Evolutionary conservation across 2,888 invertebrate genomes (phyloP).

Genomic region (Rosalia funebris): DNA sequence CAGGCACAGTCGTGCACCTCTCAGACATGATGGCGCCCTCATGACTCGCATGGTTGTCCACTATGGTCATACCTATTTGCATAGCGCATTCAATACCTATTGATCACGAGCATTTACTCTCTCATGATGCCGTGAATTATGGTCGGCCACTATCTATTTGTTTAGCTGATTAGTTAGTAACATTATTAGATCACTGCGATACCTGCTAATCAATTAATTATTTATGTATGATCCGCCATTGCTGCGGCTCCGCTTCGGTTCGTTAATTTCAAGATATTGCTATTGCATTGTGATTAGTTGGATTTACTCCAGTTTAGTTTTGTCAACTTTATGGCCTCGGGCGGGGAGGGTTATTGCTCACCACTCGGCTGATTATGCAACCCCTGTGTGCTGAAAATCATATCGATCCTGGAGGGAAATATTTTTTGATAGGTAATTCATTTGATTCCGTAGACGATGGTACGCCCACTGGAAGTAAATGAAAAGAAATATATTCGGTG

Average conservation of each 20-base stretch:
- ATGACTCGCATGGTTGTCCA: slow-evolving; percentile 53
- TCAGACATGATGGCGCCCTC: slow-evolving; percentile 48
- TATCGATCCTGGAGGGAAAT: slow-evolving; percentile 10
- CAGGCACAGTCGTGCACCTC: slow-evolving; percentile 49
- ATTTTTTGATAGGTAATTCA: slow-evolving; percentile 11
- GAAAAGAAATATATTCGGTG: no score
- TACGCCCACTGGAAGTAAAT: not conserved
- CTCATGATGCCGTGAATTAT: slow-evolving; percentile 64
- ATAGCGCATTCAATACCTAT: slow-evolving; percentile 65
- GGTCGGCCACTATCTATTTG: slow-evolving; percentile 66
- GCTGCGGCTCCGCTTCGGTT: slow-evolving; percentile 50
- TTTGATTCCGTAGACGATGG: slow-evolving; percentile 5
- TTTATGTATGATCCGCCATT: slow-evolving; percentile 63
- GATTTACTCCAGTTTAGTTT: slow-evolving; percentile 44
- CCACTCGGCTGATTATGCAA: slow-evolving; percentile 13
- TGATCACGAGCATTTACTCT: slow-evolving; percentile 64
- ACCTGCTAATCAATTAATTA: slow-evolving; percentile 67
- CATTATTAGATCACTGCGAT: slow-evolving; percentile 66
- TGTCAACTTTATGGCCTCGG: slow-evolving; percentile 44
- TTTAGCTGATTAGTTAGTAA: slow-evolving; percentile 66
- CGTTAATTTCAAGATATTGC: slow-evolving; percentile 62
- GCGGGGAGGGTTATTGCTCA: slow-evolving; percentile 17
- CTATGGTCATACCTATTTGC: slow-evolving; percentile 59
- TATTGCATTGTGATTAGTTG: slow-evolving; percentile 53
- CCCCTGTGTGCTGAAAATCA: slow-evolving; percentile 10